Percentiles rank a stretch among this genome's conserved stretches.
Conservation (phyloP, 2,888 invertebrate genomes). For the Corbicula japonica region DNA sequence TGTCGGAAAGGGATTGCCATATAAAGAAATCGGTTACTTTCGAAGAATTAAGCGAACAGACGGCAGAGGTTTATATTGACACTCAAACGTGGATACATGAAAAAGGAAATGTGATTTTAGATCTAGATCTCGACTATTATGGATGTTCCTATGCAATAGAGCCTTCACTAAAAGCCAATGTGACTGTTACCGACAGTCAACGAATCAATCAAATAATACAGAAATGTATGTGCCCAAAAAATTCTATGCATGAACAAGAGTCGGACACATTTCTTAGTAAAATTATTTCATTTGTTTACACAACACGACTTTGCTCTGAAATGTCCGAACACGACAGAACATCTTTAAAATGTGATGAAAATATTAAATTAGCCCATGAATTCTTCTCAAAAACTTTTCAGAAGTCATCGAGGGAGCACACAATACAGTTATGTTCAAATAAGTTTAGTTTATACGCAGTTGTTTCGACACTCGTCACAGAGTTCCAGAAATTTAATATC, state of each 20-base stretch:
- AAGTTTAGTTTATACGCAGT: no score
- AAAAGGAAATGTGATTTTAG: slow-evolving; percentile 69
- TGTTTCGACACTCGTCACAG: slow-evolving; percentile 35
- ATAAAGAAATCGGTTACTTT: slow-evolving; percentile 57
- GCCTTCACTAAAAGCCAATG: slow-evolving; percentile 63
- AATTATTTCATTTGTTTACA: slow-evolving; percentile 33
- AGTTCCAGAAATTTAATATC: slow-evolving; percentile 56
- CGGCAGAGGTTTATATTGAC: slow-evolving; percentile 61
- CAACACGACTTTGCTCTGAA: slow-evolving; percentile 26
- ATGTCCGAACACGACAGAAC: neutral
- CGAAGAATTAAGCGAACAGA: slow-evolving; percentile 68
- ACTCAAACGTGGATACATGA: slow-evolving; percentile 41
- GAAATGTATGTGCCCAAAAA: slow-evolving; percentile 70
- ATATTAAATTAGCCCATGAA: no score
- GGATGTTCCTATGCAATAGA: slow-evolving; percentile 75
- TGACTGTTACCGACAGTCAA: slow-evolving; percentile 51
- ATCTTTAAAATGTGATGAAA: neutral
- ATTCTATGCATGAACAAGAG: slow-evolving; percentile 62
- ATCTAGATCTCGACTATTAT: slow-evolving; percentile 80
- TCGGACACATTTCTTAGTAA: slow-evolving; percentile 63
- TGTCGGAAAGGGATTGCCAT: slow-evolving; percentile 57
- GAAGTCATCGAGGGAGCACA: no score
- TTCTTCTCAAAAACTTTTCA: no score
- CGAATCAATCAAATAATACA: slow-evolving; percentile 64
- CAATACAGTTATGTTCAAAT: no score